Evolutionary conservation across 2,113 vertebrate genomes (phyloP).

Genomic region (Ascaphus truei): DNA sequence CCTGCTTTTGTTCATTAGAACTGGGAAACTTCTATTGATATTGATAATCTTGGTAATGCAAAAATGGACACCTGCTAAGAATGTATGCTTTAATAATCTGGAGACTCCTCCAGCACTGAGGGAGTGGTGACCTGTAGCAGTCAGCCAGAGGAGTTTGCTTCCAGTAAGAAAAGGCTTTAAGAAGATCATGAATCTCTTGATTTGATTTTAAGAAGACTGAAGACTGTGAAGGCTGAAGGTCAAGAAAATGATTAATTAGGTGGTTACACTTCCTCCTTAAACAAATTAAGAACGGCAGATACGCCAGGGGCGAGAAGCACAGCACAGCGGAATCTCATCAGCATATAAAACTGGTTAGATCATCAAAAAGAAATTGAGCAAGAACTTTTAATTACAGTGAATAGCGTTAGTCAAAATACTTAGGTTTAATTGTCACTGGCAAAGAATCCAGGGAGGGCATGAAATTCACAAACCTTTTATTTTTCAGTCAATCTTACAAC

Average conservation of each 20-base stretch:
- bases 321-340: slow-evolving; percentile 39
- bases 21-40: too few relatives aligned
- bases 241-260: slow-evolving; percentile 44
- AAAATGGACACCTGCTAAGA: too few relatives aligned
- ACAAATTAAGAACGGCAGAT: slow-evolving; percentile 38
- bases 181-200: slow-evolving; percentile 30
- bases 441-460: slow-evolving; percentile 5
- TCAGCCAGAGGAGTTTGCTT: background rate
- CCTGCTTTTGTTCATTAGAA: too few relatives aligned
- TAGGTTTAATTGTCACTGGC: slow-evolving; percentile 25
- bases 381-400: slow-evolving; percentile 33
- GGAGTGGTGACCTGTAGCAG: background rate
- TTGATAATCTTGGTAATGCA: too few relatives aligned
- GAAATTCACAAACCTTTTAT: background rate
- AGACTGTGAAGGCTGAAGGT: slow-evolving; percentile 40
- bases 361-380: slow-evolving; percentile 31
- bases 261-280: slow-evolving; percentile 45
- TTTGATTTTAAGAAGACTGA: slow-evolving; percentile 35
- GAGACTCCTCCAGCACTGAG: too few relatives aligned
- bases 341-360: slow-evolving; percentile 40
- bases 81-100: background rate
- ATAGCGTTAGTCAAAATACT: slow-evolving; percentile 22
- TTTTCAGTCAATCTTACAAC: background rate
- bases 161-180: slow-evolving; percentile 36
- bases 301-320: slow-evolving; percentile 26